These are phyloP conservation scores for Caprella mutica DNA, from an alignment of 2,888 invertebrate genomes.

Conservation along the genomic window DNA sequence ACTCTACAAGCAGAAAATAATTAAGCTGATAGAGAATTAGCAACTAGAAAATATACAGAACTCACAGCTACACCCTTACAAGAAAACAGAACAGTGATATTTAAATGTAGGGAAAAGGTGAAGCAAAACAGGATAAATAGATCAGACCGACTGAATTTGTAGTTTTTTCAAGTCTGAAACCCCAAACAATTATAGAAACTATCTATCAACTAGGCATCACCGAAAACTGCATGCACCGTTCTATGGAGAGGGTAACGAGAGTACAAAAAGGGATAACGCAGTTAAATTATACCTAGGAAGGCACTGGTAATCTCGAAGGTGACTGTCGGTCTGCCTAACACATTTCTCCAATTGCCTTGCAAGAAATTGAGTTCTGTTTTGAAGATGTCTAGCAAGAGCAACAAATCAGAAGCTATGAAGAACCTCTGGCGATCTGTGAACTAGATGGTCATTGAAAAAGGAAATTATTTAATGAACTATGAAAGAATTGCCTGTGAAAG, in stretches of 20 bases:
- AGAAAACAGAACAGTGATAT: too few species aligned
- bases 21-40: too few species aligned
- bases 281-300: constrained; percentile 69
- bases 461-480: too few species aligned
- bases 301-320: constrained; percentile 77
- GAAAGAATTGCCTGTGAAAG: too few species aligned
- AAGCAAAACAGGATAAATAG: too few species aligned
- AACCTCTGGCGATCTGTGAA: constrained; percentile 95
- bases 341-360: constrained; percentile 96
- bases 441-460: too few species aligned
- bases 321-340: constrained; percentile 90
- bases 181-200: background rate
- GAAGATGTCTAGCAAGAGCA: constrained; percentile 93
- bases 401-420: constrained; percentile 96
- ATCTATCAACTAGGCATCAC: background rate
- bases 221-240: background rate
- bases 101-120: too few species aligned
- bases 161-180: too few species aligned
- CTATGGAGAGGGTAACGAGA: background rate
- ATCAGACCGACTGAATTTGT: too few species aligned
- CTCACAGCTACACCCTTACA: too few species aligned
- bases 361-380: constrained; percentile 95
- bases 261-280: background rate
- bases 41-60: too few species aligned
- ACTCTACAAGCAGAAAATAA: too few species aligned